Evolutionary conservation across 2,113 vertebrate species (phyloP), one percentile per base, ranked within the genome.

Genomic region (Lampris megalopsis): DNA sequence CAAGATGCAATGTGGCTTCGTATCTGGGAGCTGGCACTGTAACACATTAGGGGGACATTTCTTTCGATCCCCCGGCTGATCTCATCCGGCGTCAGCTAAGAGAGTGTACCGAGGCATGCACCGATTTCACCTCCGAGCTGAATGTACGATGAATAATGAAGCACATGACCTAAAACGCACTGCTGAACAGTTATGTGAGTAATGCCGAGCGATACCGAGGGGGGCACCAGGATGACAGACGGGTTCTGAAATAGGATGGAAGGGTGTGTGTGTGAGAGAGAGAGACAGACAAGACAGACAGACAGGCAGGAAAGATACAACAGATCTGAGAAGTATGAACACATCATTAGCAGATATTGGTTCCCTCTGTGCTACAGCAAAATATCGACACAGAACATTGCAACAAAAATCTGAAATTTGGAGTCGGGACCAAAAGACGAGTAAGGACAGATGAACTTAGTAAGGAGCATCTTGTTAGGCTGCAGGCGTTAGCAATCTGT

Each of bases 71-170:
- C 35, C 72, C 5, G 35, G 71, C 65, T 62, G 59, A 70, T 68
- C 75, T 83, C 72, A 73, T 59, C 63, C 68, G 60, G 56, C 43
- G 13, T 79, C 59, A 75, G 61, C 78, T 59, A 71, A 74, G 78
- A 71, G 76, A 73, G 73, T 9, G 75, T 40, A 82, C 1, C 52
- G 71, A 86, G 61, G 81, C 83, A 82, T 72, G 73, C 81, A 81
- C 24, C 68, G 60, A 88, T 84, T 87, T 84, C 57, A 79, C 80
- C 65, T 89, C 70, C 50, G 41, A 78, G 82, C 76, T 9, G 53
- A 81, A 88, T 54, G 72, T 54, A 63, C 57, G 56, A 86, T 90
- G 80, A 92, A 91, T 84, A 85, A 88, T 82, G 67, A 86, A 91
- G 79, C 48, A 50, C 68, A 74, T 82, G 88, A 92, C 90, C 87